Evolutionary conservation across 1,140 invertebrate genomes (phyloP).

Genomic region (Drosophila setifemur): DNA sequence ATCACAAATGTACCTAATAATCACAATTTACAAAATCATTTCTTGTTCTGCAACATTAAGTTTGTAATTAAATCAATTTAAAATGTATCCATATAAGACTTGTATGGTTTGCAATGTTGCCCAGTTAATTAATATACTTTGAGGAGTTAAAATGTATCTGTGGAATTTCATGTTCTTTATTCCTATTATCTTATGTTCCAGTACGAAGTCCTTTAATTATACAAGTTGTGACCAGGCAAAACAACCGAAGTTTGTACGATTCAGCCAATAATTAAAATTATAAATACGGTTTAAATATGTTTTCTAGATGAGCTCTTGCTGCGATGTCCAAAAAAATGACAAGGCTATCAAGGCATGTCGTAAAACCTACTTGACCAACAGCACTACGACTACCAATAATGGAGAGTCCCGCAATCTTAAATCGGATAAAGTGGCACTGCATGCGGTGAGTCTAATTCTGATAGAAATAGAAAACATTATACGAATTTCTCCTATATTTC

Average conservation of each 20-base stretch:
- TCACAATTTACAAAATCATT: too few relatives aligned
- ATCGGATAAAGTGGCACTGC: slow-evolving; percentile 47
- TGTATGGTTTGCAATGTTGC: too few relatives aligned
- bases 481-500: too few relatives aligned
- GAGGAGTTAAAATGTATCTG: slow-evolving; percentile 20
- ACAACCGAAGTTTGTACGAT: slow-evolving; percentile 44
- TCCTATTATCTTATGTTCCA: background rate
- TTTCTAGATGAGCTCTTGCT: slow-evolving; percentile 42
- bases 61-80: background rate
- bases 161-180: background rate
- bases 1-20: too few relatives aligned
- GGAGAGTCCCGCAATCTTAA: slow-evolving; percentile 23
- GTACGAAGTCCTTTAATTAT: slow-evolving; percentile 25
- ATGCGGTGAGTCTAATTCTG: slow-evolving; percentile 28
- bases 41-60: slow-evolving; percentile 37
- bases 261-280: background rate
- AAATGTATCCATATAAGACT: background rate
- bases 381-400: slow-evolving; percentile 17
- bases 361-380: slow-evolving; percentile 36
- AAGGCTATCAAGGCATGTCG: slow-evolving; percentile 33
- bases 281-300: too few relatives aligned
- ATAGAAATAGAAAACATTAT: background rate
- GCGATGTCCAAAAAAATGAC: slow-evolving; percentile 48
- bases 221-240: slow-evolving; percentile 57
- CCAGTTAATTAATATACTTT: background rate